A percentile compares a stretch with the other conserved stretches of the same genome.
phyloP scores from a whole-genome alignment of 2,888 invertebrate genomes.

The Dryobota labecula region DNA sequence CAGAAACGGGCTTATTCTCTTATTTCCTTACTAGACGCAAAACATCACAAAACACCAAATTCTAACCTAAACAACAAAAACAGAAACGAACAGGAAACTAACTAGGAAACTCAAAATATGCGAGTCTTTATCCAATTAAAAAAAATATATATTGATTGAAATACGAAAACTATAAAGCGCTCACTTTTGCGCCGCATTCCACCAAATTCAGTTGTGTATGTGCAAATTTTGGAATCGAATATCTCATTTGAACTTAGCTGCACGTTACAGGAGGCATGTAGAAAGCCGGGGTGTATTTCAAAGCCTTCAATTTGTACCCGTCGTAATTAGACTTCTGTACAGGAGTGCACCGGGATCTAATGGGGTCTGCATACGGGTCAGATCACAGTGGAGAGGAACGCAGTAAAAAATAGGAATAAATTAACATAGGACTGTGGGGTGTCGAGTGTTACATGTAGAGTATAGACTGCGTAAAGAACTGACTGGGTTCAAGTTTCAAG shows the following conservation, averaged over 20 bases:
- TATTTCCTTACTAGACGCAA: not conserved
- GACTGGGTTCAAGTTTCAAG: constrained; percentile 20
- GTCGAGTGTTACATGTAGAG: constrained; percentile 27
- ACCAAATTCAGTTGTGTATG: constrained; percentile 54
- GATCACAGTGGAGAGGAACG: constrained; percentile 59
- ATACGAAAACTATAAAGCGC: constrained; percentile 23
- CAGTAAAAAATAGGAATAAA: constrained; percentile 57
- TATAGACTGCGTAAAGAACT: constrained; percentile 35
- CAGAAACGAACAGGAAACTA: not conserved
- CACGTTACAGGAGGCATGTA: constrained; percentile 66
- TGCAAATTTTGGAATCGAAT: constrained; percentile 63
- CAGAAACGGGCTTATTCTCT: not conserved
- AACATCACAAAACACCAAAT: not conserved
- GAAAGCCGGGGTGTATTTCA: constrained; percentile 74
- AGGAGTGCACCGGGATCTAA: constrained; percentile 66
- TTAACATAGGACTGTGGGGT: constrained; percentile 44
- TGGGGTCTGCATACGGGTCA: constrained; percentile 65
- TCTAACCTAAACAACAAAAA: not conserved
- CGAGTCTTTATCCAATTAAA: not conserved
- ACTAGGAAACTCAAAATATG: constrained; percentile 2
- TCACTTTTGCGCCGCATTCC: constrained; percentile 34
- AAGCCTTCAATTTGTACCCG: constrained; percentile 80
- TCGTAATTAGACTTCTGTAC: constrained; percentile 78
- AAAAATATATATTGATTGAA: constrained; percentile 17
- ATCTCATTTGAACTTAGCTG: constrained; percentile 70